phyloP scores from a whole-genome alignment of 2,888 invertebrate genomes.

The Anarsia innoxiella region DNA sequence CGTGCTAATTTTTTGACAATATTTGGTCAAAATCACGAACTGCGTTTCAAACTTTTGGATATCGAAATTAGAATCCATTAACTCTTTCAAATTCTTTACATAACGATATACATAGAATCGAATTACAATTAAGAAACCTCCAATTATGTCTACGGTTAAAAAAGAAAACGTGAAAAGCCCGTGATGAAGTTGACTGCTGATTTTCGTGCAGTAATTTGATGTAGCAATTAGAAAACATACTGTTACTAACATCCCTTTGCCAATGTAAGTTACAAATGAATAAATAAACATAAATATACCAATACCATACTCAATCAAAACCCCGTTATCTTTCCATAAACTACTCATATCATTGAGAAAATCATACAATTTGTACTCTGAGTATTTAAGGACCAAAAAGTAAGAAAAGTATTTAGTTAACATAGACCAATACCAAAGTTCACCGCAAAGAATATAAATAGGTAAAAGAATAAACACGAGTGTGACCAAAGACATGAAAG shows the following conservation, averaged over 20 bases:
- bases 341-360: background rate
- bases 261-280: background rate
- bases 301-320: background rate
- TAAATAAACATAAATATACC: background rate
- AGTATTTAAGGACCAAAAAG: background rate
- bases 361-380: background rate
- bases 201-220: too few species aligned
- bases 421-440: constrained; percentile 4
- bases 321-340: background rate
- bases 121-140: background rate
- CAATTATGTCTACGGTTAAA: background rate
- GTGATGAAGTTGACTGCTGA: background rate
- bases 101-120: background rate
- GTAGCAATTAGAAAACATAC: too few species aligned
- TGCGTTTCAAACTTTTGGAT: background rate
- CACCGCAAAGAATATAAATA: background rate
- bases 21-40: background rate
- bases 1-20: background rate
- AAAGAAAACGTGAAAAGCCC: background rate
- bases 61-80: background rate
- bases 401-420: background rate
- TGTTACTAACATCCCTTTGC: background rate
- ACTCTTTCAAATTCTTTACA: background rate
- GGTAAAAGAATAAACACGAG: background rate
- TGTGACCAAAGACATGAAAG: background rate